These are phyloP conservation scores for Notocelia uddmanniana DNA, from an alignment of 2,888 invertebrate species.

Conservation along the genomic window DNA sequence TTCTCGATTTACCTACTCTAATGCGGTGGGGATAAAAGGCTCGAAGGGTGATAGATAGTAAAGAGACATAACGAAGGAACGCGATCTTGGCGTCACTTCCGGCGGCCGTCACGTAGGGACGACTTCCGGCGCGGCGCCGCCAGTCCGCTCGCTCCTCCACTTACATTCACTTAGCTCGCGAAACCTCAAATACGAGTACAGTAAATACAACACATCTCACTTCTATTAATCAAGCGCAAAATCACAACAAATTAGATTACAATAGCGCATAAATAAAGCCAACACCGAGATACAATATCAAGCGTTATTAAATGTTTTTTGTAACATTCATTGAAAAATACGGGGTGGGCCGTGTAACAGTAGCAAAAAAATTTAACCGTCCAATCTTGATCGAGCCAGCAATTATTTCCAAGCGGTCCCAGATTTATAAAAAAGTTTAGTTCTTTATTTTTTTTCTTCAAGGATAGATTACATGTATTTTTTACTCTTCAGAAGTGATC, in stretches of 20 bases:
- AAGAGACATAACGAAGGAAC: constrained; percentile 78
- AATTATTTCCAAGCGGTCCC: too few species aligned
- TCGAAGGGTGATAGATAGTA: constrained; percentile 59
- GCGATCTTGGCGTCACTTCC: constrained; percentile 80
- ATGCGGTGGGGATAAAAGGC: constrained; percentile 61
- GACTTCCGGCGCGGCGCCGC: constrained; percentile 80
- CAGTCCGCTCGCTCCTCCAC: constrained; percentile 73
- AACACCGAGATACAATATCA: constrained; percentile 27
- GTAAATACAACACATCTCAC: constrained; percentile 49
- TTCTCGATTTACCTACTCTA: constrained; percentile 33
- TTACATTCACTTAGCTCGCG: constrained; percentile 83
- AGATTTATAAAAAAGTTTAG: too few species aligned
- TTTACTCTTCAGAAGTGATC: too few species aligned
- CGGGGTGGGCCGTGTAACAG: too few species aligned
- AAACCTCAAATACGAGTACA: constrained; percentile 61
- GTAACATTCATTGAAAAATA: constrained; percentile 24
- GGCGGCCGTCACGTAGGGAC: constrained; percentile 83
- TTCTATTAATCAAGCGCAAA: not conserved
- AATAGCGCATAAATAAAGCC: not conserved
- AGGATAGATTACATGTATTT: too few species aligned
- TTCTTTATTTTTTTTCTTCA: too few species aligned
- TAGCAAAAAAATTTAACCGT: too few species aligned
- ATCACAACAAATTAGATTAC: constrained; percentile 15
- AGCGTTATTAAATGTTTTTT: constrained; percentile 22
- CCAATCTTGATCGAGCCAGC: too few species aligned